phyloP scores from a whole-genome alignment of 2,888 invertebrate genomes.

The Cantharis rufa region DNA sequence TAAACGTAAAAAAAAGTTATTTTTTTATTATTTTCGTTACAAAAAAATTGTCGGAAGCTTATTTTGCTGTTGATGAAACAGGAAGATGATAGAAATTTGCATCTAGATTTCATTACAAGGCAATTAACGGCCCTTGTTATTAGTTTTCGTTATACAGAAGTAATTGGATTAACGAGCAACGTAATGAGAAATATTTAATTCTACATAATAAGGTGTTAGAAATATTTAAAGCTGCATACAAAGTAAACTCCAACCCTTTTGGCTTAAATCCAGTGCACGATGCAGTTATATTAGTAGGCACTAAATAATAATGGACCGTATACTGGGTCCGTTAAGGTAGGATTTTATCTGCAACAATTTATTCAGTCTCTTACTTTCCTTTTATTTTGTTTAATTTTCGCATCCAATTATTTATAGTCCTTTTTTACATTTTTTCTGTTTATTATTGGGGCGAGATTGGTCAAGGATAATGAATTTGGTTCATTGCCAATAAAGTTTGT shows the following conservation, averaged over 20 bases:
- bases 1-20: neutral
- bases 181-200: neutral
- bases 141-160: neutral
- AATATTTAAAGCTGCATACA: neutral
- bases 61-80: neutral
- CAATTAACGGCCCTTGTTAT: neutral
- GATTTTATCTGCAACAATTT: too few relatives aligned
- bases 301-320: too few relatives aligned
- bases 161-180: neutral
- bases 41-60: neutral
- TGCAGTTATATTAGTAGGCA: too few relatives aligned
- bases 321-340: too few relatives aligned
- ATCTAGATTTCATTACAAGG: neutral
- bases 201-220: too few relatives aligned
- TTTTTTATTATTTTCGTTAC: too few relatives aligned
- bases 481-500: neutral
- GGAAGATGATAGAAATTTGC: neutral
- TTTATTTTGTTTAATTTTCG: neutral
- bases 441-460: neutral
- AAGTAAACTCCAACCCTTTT: too few relatives aligned
- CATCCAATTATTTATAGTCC: neutral
- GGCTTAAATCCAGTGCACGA: too few relatives aligned
- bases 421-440: neutral
- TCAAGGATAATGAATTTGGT: neutral
- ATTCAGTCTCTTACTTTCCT: neutral